Evolutionary conservation across 2,797 vertebrate genomes (phyloP), one percentile per base, ranked within the genome.

Genomic region (Phoebastria nigripes): DNA sequence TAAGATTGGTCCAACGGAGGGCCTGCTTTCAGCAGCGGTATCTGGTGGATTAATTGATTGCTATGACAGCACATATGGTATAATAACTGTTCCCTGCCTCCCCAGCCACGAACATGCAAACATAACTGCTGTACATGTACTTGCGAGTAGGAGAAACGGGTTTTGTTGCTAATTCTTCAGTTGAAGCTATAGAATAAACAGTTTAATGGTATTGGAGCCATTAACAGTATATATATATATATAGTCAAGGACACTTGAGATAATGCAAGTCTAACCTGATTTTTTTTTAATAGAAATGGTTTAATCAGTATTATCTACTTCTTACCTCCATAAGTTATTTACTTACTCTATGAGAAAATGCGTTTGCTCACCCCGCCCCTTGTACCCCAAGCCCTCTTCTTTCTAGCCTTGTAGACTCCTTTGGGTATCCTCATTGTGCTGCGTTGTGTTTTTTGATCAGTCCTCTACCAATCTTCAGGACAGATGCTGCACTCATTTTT

Each of bases 81-180:
- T 47, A 28, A 8, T 39, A 28, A 5, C 35, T 63, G 31, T 33
- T 82, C 71, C 41, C 33, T 65, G 46, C 29, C 25, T 82, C 46
- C 39, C 24, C 47, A 41, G 35, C 0, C 0, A 29, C 4, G 73
- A 56, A 44, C 0, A 0, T 19, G 11, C 41, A 73, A 58, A 29
- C 7, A 4, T 11, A 44, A 12, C 47, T 69, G 54, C 13, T 74
- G 18, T 33, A 11, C 29, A 1, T 17, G 16, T 15, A 16, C 15
- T 8, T 54, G 9, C 1, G 3, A 69, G 29, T 5, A 56, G 62
- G 28, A 65, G 42, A 55, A 90, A 51, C 1, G 2, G 20, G 2
- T 5, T 67, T 77, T 71, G 39, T 62, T 62, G 46, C 59, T 65
- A 56, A 42, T 65, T 90, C 33, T 71, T 69, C 41, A 22, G 12